Conservation (phyloP, 2,113 vertebrate species). For the Muntiacus reevesi region DNA sequence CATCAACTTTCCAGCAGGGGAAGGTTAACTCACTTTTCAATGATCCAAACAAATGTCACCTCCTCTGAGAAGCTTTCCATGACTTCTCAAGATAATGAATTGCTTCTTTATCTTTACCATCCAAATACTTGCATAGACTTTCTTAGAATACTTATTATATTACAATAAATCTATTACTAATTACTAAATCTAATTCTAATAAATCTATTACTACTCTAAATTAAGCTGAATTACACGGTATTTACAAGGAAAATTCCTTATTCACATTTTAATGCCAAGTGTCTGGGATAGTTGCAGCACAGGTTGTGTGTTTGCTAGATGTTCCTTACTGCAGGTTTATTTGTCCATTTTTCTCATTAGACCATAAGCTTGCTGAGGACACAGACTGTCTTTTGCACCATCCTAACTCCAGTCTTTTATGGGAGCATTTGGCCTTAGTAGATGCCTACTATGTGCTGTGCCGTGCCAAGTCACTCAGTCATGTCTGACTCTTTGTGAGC, state of each 20-base stretch:
- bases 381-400: not conserved
- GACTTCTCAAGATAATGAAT: not conserved
- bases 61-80: not conserved
- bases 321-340: not conserved
- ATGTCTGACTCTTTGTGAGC: not conserved
- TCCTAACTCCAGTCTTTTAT: not conserved
- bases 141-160: not conserved
- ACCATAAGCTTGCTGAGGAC: not conserved
- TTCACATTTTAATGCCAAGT: not conserved
- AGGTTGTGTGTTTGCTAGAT: not conserved
- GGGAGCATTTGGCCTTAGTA: not conserved
- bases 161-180: not conserved
- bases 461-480: fast-evolving
- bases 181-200: not conserved
- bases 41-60: not conserved
- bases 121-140: not conserved
- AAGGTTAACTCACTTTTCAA: not conserved
- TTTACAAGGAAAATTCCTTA: constrained; percentile 1
- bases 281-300: not conserved
- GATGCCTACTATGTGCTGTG: not conserved
- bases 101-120: not conserved
- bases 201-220: not conserved
- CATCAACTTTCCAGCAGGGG: not conserved
- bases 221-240: not conserved
- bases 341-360: not conserved